phyloP scores from a whole-genome alignment of 2,888 invertebrate species.

The Linnaemya vulpina region DNA sequence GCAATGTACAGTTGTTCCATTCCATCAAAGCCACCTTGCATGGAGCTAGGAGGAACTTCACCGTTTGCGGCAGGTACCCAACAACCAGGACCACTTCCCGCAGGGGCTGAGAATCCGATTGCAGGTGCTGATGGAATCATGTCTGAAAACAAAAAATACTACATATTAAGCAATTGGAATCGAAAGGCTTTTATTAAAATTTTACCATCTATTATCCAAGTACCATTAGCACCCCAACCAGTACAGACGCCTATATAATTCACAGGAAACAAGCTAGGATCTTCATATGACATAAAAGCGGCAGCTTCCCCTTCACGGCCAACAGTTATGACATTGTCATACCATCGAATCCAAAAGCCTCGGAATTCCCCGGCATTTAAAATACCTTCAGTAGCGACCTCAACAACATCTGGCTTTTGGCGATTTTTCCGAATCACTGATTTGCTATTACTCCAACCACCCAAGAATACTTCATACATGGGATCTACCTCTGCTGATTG shows the following conservation, averaged over 20 bases:
- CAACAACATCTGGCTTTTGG: slow-evolving; percentile 89
- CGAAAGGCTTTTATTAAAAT: slow-evolving; percentile 10
- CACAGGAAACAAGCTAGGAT: slow-evolving; percentile 88
- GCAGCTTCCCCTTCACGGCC: slow-evolving; percentile 89
- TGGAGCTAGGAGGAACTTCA: slow-evolving; percentile 88
- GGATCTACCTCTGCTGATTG: slow-evolving; percentile 88
- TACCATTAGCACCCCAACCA: slow-evolving; percentile 92
- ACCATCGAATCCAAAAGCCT: slow-evolving; percentile 93
- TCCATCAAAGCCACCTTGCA: slow-evolving; percentile 86
- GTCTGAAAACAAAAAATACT: slow-evolving; percentile 39
- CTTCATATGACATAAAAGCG: slow-evolving; percentile 89
- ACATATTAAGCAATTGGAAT: not conserved
- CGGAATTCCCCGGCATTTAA: slow-evolving; percentile 89
- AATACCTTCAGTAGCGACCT: slow-evolving; percentile 88
- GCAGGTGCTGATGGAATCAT: slow-evolving; percentile 60
- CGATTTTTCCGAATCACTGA: slow-evolving; percentile 92
- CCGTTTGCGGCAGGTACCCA: slow-evolving; percentile 87
- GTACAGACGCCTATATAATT: slow-evolving; percentile 92
- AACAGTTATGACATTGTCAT: slow-evolving; percentile 87
- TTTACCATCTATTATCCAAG: slow-evolving; percentile 92
- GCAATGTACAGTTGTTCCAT: slow-evolving; percentile 86
- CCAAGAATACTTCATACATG: slow-evolving; percentile 93
- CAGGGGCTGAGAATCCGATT: slow-evolving; percentile 77
- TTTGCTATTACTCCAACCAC: slow-evolving; percentile 94
- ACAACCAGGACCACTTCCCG: slow-evolving; percentile 81